Base-by-base conservation (phyloP, 2,888 invertebrate genomes). In the Oscheius sp. region DNA sequence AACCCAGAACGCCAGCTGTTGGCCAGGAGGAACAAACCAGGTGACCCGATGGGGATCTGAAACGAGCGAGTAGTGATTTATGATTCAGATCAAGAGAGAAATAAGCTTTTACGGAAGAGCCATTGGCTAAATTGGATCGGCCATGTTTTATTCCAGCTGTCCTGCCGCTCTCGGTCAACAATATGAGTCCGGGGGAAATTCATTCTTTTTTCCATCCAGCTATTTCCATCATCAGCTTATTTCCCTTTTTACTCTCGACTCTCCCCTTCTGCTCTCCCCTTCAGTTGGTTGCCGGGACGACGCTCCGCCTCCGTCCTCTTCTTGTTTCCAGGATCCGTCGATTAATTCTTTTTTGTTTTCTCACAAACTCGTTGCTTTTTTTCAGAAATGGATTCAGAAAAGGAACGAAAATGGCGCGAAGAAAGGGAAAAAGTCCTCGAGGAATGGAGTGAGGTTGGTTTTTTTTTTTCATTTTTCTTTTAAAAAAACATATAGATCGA, bases 371-470 rank as follows among this genome's bases (percentile, higher is more conserved):
- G n/a, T 46, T 17, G n/a, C 48, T 23, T 17, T 48, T n/a, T 20
- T 12, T 20, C 33, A 25, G 45, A 64, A 61, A 69, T 61, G 65
- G 58, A 61, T 31, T 4, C 34, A 12, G 70, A 58, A 23, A 71
- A 72, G 50, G 74, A 70, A 39, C 37, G 63, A 34, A 55, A 70
- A 42, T 77, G 75, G 78, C 34, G 66, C 10, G 65, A 71, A 27
- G 75, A 77, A 46, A 34, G 72, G 42, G 52, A 70, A 46, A 58
- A 69, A 46, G 76, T 75, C 25, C 53, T 75, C 20, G 77, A 77
- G 31, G 77, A 75, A 42, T 77, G 77, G 77, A 71, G 73, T 58
- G 77, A 77, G 73, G 77, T 77, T 39, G 45, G 46, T 15, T 53
- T 10, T 53, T 58, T 67, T 57, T 37, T 37, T 37, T 15, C 37